Evolutionary conservation across 1,140 invertebrate species (phyloP).

Genomic region (Macrobrachium rosenbergii): DNA sequence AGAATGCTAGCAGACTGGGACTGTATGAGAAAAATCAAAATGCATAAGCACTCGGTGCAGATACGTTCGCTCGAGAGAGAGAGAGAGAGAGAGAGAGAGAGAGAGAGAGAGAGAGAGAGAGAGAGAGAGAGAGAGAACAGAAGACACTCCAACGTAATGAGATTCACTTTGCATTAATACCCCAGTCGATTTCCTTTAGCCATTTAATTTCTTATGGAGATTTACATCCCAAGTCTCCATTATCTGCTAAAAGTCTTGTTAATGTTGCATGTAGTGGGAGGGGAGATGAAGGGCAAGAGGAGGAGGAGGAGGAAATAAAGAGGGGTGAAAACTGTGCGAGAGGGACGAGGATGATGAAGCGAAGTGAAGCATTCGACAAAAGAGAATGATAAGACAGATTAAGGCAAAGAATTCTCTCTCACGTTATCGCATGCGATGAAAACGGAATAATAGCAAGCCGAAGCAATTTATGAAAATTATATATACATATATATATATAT

Average conservation of each 20-base stretch:
- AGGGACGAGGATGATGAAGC: neutral
- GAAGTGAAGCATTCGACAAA: neutral
- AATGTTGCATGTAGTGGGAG: constrained; percentile 29
- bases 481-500: constrained; percentile 20
- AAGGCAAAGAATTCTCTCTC: neutral
- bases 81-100: neutral
- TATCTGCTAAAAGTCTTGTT: constrained; percentile 53
- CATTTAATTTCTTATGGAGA: constrained; percentile 52
- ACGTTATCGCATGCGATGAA: too few relatives aligned
- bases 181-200: constrained; percentile 38
- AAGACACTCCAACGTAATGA: neutral
- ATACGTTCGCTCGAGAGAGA: too few relatives aligned
- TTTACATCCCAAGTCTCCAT: constrained; percentile 35
- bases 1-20: too few relatives aligned
- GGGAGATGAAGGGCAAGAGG: neutral
- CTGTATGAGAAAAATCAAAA: too few relatives aligned
- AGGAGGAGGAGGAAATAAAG: neutral
- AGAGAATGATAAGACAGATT: neutral
- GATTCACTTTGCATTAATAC: constrained; percentile 11
- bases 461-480: neutral
- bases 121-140: neutral
- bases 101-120: neutral
- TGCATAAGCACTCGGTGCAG: too few relatives aligned
- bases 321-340: neutral
- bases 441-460: neutral